Conservation (phyloP, 2,888 invertebrate genomes). For the Eupithecia subumbrata region DNA sequence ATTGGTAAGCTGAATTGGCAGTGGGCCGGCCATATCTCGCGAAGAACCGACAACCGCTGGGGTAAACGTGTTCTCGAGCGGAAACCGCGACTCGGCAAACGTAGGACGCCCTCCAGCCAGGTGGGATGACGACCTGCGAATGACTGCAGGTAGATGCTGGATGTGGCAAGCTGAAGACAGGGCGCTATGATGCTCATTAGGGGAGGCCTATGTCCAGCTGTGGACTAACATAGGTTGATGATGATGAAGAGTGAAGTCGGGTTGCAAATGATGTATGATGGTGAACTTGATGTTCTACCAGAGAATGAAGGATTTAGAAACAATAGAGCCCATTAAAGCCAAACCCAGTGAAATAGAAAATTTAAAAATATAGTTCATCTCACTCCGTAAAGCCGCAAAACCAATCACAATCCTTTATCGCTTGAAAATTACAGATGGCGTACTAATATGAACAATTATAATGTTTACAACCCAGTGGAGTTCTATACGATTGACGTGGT, state of each 20-base stretch:
- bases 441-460: conserved; percentile 61
- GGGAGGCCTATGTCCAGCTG: neutral
- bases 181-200: too few relatives aligned
- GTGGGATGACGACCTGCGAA: too few relatives aligned
- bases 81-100: too few relatives aligned
- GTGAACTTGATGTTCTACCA: neutral
- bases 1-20: too few relatives aligned
- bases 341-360: conserved; percentile 20
- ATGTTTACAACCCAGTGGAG: conserved; percentile 71
- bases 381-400: conserved; percentile 19
- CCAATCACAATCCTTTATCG: conserved; percentile 45
- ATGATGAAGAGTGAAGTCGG: neutral
- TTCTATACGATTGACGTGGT: conserved; percentile 60
- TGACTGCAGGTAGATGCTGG: too few relatives aligned
- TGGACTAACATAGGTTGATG: too few relatives aligned
- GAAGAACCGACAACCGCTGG: too few relatives aligned
- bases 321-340: conserved; percentile 19
- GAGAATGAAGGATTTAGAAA: conserved; percentile 1
- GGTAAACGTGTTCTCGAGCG: too few relatives aligned
- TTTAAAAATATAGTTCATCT: conserved; percentile 26
- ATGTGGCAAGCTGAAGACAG: too few relatives aligned
- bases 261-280: neutral
- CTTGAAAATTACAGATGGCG: conserved; percentile 56
- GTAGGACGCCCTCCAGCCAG: too few relatives aligned
- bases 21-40: too few relatives aligned